Percentiles rank a stretch among this genome's conserved stretches.
Conservation (phyloP, 2,888 invertebrate species). For the Aquatica leii region DNA sequence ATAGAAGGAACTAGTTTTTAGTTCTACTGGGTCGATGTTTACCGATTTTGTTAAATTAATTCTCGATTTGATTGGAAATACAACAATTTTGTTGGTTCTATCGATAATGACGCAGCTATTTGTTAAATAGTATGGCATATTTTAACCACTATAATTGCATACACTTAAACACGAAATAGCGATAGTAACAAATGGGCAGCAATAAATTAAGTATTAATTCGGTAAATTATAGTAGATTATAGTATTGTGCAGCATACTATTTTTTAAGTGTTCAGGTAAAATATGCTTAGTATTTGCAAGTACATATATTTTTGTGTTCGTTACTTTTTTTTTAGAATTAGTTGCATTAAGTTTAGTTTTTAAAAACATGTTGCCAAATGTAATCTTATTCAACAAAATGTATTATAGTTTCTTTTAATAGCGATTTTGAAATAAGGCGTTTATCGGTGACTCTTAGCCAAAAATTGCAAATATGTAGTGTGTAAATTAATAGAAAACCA, state of each 20-base stretch:
- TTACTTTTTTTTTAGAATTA: slow-evolving; percentile 2
- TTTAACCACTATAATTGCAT: slow-evolving; percentile 25
- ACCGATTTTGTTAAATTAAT: no score
- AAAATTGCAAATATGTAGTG: no score
- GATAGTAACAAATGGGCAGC: slow-evolving; percentile 25
- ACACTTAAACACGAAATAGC: slow-evolving; percentile 22
- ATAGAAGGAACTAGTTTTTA: slow-evolving; percentile 40
- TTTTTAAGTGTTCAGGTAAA: not conserved
- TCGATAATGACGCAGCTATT: slow-evolving; percentile 27
- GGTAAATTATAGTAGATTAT: slow-evolving; percentile 3
- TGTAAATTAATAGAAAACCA: no score
- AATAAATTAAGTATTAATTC: slow-evolving; percentile 29
- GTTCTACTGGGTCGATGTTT: slow-evolving; percentile 27
- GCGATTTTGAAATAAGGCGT: not conserved
- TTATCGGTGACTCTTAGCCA: no score
- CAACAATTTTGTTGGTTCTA: no score
- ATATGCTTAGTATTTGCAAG: not conserved
- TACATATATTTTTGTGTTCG: slow-evolving; percentile 4
- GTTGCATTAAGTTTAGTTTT: slow-evolving; percentile 11
- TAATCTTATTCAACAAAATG: slow-evolving; percentile 6
- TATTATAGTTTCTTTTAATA: slow-evolving; percentile 12
- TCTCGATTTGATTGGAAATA: no score
- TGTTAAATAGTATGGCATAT: slow-evolving; percentile 24
- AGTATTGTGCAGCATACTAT: not conserved
- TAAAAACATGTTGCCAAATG: slow-evolving; percentile 18